Conservation (phyloP, 2,113 vertebrate genomes). For the Butastur rufipennis region DNA sequence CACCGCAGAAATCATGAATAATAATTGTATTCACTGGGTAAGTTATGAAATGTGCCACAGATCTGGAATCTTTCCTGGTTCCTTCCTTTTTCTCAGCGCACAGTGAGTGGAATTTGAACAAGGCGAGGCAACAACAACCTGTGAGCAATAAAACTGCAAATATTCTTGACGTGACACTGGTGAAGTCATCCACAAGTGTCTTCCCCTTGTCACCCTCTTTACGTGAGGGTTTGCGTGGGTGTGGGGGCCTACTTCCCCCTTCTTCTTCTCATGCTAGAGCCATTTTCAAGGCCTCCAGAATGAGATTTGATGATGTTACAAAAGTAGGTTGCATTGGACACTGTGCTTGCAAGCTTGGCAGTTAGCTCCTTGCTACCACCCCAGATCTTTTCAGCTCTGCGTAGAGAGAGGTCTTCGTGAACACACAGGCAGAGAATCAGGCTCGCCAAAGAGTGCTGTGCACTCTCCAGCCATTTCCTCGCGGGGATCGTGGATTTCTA, state of each 20-base stretch:
- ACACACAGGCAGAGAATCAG: background rate
- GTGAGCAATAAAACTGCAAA: background rate
- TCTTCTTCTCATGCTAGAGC: background rate
- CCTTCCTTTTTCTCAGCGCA: background rate
- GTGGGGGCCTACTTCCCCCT: background rate
- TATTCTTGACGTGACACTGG: background rate
- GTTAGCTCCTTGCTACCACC: background rate
- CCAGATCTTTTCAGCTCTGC: background rate
- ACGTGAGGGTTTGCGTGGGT: background rate
- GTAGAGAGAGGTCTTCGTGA: background rate
- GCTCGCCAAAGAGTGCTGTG: background rate
- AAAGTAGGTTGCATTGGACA: fast-evolving
- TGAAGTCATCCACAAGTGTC: background rate
- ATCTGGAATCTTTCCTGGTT: background rate
- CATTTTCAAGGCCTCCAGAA: background rate
- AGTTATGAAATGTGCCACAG: background rate
- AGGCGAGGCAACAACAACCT: background rate
- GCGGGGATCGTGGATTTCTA: background rate
- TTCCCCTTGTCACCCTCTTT: background rate
- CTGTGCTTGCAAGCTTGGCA: background rate
- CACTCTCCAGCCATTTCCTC: background rate
- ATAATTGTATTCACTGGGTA: background rate
- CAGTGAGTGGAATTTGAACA: background rate
- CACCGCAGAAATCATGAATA: background rate
- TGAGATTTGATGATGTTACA: background rate